Evolutionary conservation across 2,797 vertebrate genomes (phyloP).

Genomic region (Hypotaenidia okinawae): DNA sequence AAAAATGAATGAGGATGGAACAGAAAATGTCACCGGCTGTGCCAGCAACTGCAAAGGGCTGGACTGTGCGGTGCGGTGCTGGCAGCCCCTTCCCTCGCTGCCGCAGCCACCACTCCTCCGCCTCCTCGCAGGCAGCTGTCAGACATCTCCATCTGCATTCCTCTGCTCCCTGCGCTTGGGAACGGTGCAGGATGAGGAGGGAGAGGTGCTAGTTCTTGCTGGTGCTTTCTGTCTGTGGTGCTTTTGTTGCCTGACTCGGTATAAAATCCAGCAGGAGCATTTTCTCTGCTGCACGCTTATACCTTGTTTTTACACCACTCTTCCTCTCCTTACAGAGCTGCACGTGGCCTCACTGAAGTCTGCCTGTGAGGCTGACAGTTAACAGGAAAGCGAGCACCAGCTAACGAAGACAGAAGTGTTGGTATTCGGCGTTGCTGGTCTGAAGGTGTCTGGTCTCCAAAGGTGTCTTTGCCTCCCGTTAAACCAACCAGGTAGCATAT

Average conservation of each 20-base stretch:
- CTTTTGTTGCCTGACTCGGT: neutral
- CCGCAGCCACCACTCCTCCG: neutral
- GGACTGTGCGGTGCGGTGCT: neutral
- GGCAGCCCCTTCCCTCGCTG: neutral
- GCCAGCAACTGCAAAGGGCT: neutral
- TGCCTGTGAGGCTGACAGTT: rapidly evolving
- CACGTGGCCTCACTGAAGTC: rapidly evolving
- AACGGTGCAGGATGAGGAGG: neutral
- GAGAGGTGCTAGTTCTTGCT: neutral
- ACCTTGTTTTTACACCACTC: neutral
- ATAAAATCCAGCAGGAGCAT: neutral
- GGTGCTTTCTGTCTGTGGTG: neutral
- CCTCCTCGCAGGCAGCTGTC: neutral
- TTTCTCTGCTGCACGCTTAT: neutral
- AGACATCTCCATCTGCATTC: neutral
- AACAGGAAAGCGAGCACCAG: neutral
- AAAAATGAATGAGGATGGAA: neutral
- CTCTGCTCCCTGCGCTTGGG: neutral
- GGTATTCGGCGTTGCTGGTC: neutral
- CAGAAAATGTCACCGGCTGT: neutral
- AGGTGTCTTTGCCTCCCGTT: neutral
- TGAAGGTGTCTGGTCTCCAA: neutral
- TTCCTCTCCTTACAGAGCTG: neutral
- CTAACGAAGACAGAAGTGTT: neutral
- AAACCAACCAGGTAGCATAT: neutral